Base-by-base conservation (phyloP, 30 jellyfish, hydroid and myxozoan genomes). In the Pseudorhiza aurosa region DNA sequence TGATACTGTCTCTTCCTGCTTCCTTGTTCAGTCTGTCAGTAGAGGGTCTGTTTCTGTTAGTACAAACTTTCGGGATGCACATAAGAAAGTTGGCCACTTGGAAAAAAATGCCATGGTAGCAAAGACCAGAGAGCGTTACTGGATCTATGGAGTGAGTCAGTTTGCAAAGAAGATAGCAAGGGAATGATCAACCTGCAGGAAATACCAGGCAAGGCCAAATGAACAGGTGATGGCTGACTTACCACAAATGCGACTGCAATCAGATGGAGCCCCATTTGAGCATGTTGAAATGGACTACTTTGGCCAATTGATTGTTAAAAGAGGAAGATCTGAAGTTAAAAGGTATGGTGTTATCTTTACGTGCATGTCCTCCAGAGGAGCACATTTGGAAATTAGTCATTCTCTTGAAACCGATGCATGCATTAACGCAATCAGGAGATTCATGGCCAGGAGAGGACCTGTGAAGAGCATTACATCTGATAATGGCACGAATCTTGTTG, bases 301-400 rank as follows among this genome's bases (percentile, higher is more conserved):
- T 40, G 87, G 93, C 58, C 93, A 77, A 9, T 67, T 81, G 40
- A 24, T 37, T 22, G 85, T 81, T 1, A 82, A 82, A 68, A 58
- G 82, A 42, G 45, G 80, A 55, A 18, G 94, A 26, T 29, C 63
- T 36, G 51, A 58, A 36, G 81, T 33, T 22, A 82, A 82, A 39
- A 44, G 87, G 65, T 82, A 82, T 70, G 80, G 94, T 60, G 81
- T 67, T 2, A 51, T 82, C 18, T 82, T 82, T 65, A 68, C 87
- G 1, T 82, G 87, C 65, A 51, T 82, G 69, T 28, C 87, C 31
- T 37, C 49, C 14, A 85, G 94, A 21, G 94, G 81, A 19, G 68
- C 56, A 5, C 87, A 82, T 68, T 26, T 82, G 29, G 87, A 68
- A 70, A 56, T 82, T 4, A 19, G 36, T 12, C 78, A 68, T 36